Conservation (phyloP, 2,113 vertebrate genomes). For the Oenanthe oenanthe region DNA sequence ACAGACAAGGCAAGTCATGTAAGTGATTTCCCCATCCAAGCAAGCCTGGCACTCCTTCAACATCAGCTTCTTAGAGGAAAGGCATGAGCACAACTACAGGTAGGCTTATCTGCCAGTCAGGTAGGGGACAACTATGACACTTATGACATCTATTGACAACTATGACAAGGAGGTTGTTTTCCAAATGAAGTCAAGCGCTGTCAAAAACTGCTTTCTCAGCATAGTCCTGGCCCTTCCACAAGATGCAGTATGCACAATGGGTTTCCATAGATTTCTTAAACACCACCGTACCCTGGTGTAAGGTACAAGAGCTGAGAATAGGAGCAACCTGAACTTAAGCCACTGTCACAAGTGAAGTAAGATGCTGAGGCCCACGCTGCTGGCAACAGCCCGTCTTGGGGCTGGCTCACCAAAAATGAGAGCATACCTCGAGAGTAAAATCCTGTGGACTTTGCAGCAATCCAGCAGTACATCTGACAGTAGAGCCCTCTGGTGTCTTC, state of each 20-base stretch:
- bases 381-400: background rate
- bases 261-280: background rate
- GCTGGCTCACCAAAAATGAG: background rate
- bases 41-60: background rate
- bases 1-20: background rate
- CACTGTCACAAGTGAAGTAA: too few species aligned
- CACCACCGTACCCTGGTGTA: background rate
- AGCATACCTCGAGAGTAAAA: background rate
- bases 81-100: background rate
- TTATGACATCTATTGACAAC: background rate
- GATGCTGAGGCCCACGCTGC: rapidly evolving
- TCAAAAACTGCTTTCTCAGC: background rate
- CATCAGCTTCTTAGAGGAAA: conserved; percentile 14
- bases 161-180: background rate
- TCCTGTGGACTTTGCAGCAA: background rate
- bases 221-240: background rate
- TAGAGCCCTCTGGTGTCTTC: conserved; percentile 57
- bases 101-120: background rate
- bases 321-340: background rate
- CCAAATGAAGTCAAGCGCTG: background rate
- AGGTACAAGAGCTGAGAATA: background rate
- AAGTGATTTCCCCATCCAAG: background rate
- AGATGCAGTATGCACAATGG: background rate
- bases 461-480: background rate
- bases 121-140: background rate